phyloP scores from a whole-genome alignment of 1,140 invertebrate genomes.

The Caligus rogercresseyi region DNA sequence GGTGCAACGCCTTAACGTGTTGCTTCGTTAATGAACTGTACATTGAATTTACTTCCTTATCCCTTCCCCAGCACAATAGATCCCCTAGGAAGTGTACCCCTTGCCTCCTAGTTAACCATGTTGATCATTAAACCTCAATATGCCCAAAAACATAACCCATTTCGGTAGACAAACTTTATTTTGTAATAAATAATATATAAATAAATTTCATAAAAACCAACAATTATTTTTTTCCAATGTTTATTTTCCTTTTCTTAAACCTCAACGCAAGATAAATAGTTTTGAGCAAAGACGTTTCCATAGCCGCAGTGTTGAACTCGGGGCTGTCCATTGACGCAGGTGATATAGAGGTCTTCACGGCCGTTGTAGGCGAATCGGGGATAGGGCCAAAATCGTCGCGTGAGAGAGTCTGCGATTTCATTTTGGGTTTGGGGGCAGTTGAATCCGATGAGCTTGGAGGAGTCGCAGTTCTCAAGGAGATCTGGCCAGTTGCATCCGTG shows the following conservation, averaged over 20 bases:
- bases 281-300: not conserved
- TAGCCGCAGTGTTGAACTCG: conserved; percentile 10
- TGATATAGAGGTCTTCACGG: conserved; percentile 4
- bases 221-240: too few species aligned
- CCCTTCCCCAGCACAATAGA: too few species aligned
- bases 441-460: not conserved
- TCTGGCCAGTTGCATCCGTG: conserved; percentile 87
- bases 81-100: too few species aligned
- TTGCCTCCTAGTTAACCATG: too few species aligned
- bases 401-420: not conserved
- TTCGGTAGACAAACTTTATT: too few species aligned
- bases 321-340: conserved; percentile 12
- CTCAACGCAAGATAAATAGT: not conserved
- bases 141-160: too few species aligned
- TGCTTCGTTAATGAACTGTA: too few species aligned
- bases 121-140: too few species aligned
- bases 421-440: not conserved
- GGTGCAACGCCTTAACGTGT: too few species aligned
- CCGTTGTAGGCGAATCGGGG: not conserved
- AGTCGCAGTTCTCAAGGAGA: conserved; percentile 29
- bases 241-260: not conserved
- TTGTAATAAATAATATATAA: too few species aligned
- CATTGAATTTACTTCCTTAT: too few species aligned
- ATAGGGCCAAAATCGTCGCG: not conserved
- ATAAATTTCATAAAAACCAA: too few species aligned